These are phyloP conservation scores for Suillia variegata DNA, from an alignment of 2,888 invertebrate species.

Conservation along the genomic window DNA sequence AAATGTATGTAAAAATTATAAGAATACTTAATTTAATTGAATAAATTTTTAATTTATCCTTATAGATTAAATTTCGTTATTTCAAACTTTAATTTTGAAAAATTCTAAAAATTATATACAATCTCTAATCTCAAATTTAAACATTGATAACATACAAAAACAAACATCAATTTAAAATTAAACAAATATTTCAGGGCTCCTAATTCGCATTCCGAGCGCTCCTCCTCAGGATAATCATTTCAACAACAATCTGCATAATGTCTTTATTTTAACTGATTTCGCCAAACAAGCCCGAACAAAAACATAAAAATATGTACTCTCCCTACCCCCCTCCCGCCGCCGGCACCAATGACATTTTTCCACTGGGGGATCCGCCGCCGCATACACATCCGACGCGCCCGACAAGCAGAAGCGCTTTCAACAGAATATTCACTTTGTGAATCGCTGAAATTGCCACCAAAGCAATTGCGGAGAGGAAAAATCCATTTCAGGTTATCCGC, in stretches of 20 bases:
- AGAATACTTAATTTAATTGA: too few species aligned
- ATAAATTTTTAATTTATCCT: too few species aligned
- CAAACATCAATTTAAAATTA: too few species aligned
- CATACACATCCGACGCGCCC: neutral
- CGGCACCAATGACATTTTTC: slow-evolving; percentile 1
- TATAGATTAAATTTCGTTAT: too few species aligned
- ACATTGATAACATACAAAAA: too few species aligned
- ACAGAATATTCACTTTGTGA: slow-evolving; percentile 42
- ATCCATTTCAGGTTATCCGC: slow-evolving; percentile 59
- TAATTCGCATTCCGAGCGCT: neutral
- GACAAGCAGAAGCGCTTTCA: neutral
- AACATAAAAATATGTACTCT: neutral
- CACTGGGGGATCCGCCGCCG: neutral
- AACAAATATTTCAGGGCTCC: too few species aligned
- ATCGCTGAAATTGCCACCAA: slow-evolving; percentile 53
- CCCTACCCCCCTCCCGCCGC: too few species aligned
- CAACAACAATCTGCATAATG: neutral
- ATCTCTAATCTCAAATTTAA: too few species aligned
- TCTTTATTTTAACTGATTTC: neutral
- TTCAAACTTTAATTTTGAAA: too few species aligned
- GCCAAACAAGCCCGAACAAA: neutral
- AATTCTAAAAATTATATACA: too few species aligned
- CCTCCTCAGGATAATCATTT: too few species aligned
- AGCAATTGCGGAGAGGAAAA: slow-evolving; percentile 56
- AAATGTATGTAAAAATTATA: too few species aligned